phyloP scores from a whole-genome alignment of 2,888 invertebrate species.

The Diloba caeruleocephala region DNA sequence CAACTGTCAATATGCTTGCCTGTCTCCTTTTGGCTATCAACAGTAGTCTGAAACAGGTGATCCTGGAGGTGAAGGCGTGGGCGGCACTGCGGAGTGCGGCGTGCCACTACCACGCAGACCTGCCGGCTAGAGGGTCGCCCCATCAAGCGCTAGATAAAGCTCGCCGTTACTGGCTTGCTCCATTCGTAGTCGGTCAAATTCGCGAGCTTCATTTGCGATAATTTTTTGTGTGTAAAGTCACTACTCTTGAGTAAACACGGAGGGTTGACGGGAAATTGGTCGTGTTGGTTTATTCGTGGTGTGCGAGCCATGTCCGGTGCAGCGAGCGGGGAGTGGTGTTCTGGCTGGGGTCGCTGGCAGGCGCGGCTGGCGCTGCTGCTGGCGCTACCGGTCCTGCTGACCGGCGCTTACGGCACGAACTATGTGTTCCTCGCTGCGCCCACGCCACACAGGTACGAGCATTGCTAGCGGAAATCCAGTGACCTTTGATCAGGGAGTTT shows the following conservation, averaged over 20 bases:
- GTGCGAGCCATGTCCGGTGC: slow-evolving; percentile 43
- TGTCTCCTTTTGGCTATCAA: slow-evolving; percentile 48
- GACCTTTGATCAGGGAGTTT: slow-evolving; percentile 1
- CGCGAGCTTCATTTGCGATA: slow-evolving; percentile 10
- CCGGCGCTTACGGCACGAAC: slow-evolving; percentile 83
- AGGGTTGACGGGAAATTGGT: not conserved
- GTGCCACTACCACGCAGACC: slow-evolving; percentile 49
- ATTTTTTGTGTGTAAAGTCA: not conserved
- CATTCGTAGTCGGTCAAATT: not conserved
- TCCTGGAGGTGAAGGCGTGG: slow-evolving; percentile 52
- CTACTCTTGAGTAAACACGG: not conserved
- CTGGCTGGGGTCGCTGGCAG: slow-evolving; percentile 82
- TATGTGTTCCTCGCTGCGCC: slow-evolving; percentile 83
- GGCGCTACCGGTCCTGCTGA: slow-evolving; percentile 82
- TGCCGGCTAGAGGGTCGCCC: slow-evolving; percentile 51
- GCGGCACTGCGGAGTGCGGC: slow-evolving; percentile 25
- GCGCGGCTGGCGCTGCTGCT: slow-evolving; percentile 79
- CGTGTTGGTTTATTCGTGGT: not conserved
- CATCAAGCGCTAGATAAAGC: slow-evolving; percentile 4
- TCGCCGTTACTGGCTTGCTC: slow-evolving; percentile 5
- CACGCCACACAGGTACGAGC: slow-evolving; percentile 77
- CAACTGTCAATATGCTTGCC: slow-evolving; percentile 37
- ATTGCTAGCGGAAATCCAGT: too few species aligned
- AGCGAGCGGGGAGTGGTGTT: slow-evolving; percentile 70
- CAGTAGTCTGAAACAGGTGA: slow-evolving; percentile 46